Evolutionary conservation across 35 echinoderm and acorn worm species (phyloP).

Genomic region (Apostichopus parvimensis): DNA sequence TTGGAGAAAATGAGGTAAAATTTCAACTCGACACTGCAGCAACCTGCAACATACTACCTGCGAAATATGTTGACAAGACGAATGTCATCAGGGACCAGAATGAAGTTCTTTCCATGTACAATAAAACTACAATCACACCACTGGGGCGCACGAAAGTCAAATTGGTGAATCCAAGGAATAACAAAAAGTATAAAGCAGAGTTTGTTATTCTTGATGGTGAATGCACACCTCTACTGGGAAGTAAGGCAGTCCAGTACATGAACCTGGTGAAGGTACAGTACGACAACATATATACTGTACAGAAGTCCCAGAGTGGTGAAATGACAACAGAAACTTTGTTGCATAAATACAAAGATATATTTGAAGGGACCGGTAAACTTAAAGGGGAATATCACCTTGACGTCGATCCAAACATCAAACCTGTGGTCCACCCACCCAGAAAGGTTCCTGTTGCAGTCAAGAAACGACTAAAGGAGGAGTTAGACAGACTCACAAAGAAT

Average conservation of each 20-base stretch:
- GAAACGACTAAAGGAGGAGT: slow-evolving; percentile 59
- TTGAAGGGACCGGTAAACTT: slow-evolving; percentile 66
- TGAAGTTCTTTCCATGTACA: slow-evolving; percentile 66
- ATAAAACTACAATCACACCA: slow-evolving; percentile 42
- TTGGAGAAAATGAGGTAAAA: slow-evolving; percentile 19
- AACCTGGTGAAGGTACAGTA: slow-evolving; percentile 36
- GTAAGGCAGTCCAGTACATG: slow-evolving; percentile 62
- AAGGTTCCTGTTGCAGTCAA: slow-evolving; percentile 66
- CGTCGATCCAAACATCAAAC: slow-evolving; percentile 37
- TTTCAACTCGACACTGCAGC: slow-evolving; percentile 25
- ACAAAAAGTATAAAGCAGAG: slow-evolving; percentile 61
- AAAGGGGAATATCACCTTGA: slow-evolving; percentile 54
- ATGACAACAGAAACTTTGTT: not conserved
- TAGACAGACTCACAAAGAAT: slow-evolving; percentile 55
- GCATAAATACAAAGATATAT: slow-evolving; percentile 54
- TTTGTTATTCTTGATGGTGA: slow-evolving; percentile 61
- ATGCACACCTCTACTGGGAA: slow-evolving; percentile 59
- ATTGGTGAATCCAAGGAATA: slow-evolving; percentile 71
- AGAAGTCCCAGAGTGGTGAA: not conserved
- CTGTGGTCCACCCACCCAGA: slow-evolving; percentile 64
- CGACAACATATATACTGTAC: no score
- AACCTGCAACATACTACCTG: slow-evolving; percentile 32
- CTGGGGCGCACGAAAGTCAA: slow-evolving; percentile 48
- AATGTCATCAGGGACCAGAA: not conserved
- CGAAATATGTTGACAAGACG: not conserved